Conservation (phyloP, 1,140 invertebrate genomes). For the Gryllus bimaculatus region DNA sequence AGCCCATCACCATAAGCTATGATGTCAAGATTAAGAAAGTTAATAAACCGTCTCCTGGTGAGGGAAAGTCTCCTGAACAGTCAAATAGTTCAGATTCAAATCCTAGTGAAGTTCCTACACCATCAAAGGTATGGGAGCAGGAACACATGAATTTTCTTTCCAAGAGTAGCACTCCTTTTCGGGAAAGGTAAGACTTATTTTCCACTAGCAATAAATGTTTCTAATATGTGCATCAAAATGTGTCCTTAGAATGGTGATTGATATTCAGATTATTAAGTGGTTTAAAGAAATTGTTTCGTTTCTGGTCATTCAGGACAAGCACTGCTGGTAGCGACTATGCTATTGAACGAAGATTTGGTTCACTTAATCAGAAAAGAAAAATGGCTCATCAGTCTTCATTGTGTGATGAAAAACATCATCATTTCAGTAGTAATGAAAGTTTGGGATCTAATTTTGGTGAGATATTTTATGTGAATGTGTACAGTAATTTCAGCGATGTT, state of each 20-base stretch:
- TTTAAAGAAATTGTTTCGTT: neutral
- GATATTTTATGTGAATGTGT: neutral
- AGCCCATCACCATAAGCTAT: neutral
- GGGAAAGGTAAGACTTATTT: slow-evolving; percentile 23
- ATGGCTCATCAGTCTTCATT: slow-evolving; percentile 41
- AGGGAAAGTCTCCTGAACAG: slow-evolving; percentile 14
- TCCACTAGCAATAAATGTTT: too few relatives aligned
- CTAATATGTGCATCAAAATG: too few relatives aligned
- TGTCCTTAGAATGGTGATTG: too few relatives aligned
- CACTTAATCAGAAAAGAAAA: slow-evolving; percentile 41
- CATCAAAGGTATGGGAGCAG: slow-evolving; percentile 13
- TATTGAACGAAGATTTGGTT: slow-evolving; percentile 41
- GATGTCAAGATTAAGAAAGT: neutral
- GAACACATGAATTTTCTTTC: slow-evolving; percentile 5
- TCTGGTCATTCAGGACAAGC: slow-evolving; percentile 39
- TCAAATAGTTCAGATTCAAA: slow-evolving; percentile 16
- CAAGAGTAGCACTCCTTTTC: slow-evolving; percentile 17
- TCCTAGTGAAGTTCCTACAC: slow-evolving; percentile 15
- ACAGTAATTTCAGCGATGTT: slow-evolving; percentile 23
- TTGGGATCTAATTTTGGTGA: slow-evolving; percentile 39
- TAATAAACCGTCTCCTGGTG: neutral
- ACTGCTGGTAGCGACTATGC: slow-evolving; percentile 47
- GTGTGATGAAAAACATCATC: slow-evolving; percentile 44
- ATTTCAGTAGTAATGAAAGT: slow-evolving; percentile 64
- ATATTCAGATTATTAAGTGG: too few relatives aligned